Evolutionary conservation across 2,888 invertebrate genomes (phyloP), one percentile per base, ranked within the genome.

Genomic region (Pollenia griseotomentosa): DNA sequence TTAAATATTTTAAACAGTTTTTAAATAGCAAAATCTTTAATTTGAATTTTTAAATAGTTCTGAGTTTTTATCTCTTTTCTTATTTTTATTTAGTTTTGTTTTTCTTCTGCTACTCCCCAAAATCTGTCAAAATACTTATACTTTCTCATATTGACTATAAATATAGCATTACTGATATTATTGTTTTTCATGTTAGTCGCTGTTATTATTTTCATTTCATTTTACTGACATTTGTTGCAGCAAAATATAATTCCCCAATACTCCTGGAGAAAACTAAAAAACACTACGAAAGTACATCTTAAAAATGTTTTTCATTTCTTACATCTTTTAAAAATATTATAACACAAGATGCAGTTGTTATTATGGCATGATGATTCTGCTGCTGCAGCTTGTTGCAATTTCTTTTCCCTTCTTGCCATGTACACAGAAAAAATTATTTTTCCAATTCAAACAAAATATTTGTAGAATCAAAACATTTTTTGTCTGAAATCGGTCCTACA

Each of bases 301-400:
- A 82, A 78, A 87, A 87, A 78, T 87, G 63, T 81, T 84, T 83
- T 73, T 66, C 77, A 78, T 66, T 48, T 78, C 48, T 78, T 68
- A 77, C 55, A 75, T 14, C 55, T 70, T 6, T 55, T 83, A 57
- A 51, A 86, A 61, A 83, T 53, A 79, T 77, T 75, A 81, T 77
- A 74, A 78, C 84, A 81, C 73, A 73, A 81, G 73, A 81, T 74
- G 79, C 55, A 63, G 10, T 63, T 83, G n/a, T 51, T 66, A 59
- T 87, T 84, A 77, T 55, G 61, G 59, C 16, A 77, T 48, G 59
- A 19, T 86, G 23, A 23, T 23, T 46, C 57, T 73, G 59, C 23
- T 5, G 65, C 55, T 44, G 77, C 61, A 55, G 61, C 12, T 33
- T 71, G 65, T 42, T 74, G 74, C 48, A 61, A 61, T 66, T 46